These are phyloP conservation scores for Pimpla rufipes DNA, from an alignment of 2,888 invertebrate genomes.

Conservation along the genomic window DNA sequence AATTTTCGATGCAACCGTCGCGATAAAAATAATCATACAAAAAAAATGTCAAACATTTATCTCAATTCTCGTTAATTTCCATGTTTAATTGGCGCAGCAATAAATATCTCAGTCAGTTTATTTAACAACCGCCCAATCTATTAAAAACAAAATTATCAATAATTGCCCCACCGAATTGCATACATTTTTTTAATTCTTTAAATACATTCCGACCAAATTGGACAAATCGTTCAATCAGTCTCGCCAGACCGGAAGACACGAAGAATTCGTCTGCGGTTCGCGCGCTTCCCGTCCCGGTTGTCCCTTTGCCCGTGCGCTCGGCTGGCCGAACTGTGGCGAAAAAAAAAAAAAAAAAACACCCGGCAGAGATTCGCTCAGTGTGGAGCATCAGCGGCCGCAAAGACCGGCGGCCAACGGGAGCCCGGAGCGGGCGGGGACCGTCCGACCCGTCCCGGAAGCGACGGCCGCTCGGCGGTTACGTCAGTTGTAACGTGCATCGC, in stretches of 20 bases:
- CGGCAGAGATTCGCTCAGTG: slow-evolving; percentile 40
- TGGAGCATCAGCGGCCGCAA: neutral
- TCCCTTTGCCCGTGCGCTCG: slow-evolving; percentile 28
- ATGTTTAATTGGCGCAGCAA: too few species aligned
- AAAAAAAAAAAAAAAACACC: slow-evolving; percentile 48
- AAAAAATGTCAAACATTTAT: neutral
- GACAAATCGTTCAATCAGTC: neutral
- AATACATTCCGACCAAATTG: neutral
- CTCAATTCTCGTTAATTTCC: too few species aligned
- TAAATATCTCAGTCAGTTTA: too few species aligned
- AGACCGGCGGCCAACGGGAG: slow-evolving; percentile 25
- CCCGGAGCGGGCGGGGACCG: slow-evolving; percentile 23
- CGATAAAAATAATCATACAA: too few species aligned
- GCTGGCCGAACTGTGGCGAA: slow-evolving; percentile 31
- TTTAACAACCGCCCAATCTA: too few species aligned
- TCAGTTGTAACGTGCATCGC: slow-evolving; percentile 47
- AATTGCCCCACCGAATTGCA: too few species aligned
- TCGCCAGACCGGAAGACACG: slow-evolving; percentile 1
- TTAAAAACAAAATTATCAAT: too few species aligned
- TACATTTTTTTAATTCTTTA: too few species aligned
- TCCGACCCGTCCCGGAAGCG: slow-evolving; percentile 64
- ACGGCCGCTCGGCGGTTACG: slow-evolving; percentile 39
- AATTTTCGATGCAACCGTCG: neutral
- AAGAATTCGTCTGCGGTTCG: slow-evolving; percentile 12
- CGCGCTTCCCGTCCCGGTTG: slow-evolving; percentile 13